phyloP scores from a whole-genome alignment of 2,113 vertebrate species.

The Mustela lutreola region DNA sequence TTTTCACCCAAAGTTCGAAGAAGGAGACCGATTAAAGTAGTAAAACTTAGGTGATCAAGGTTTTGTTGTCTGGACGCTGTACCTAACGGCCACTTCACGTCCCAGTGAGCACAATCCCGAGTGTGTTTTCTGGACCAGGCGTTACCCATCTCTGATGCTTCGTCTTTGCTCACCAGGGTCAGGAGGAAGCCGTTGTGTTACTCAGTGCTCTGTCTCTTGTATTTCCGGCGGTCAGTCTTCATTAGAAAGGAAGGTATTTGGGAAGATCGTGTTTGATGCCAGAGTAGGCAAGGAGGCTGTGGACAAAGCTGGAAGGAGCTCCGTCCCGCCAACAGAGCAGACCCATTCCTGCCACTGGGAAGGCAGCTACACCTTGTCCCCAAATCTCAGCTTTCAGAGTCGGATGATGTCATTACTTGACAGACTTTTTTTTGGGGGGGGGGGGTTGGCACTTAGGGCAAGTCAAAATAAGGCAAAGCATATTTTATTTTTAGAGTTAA shows the following conservation, averaged over 20 bases:
- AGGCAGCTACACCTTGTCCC: background rate
- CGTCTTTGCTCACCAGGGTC: background rate
- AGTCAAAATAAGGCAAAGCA: background rate
- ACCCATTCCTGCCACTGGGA: background rate
- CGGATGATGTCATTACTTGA: background rate
- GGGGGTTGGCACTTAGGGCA: background rate
- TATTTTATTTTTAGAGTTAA: background rate
- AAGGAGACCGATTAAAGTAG: background rate
- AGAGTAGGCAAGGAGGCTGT: background rate
- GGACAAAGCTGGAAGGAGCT: background rate
- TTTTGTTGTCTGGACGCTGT: background rate
- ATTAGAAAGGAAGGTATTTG: background rate
- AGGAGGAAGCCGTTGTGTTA: background rate
- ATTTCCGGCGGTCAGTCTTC: background rate
- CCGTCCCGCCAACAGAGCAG: background rate
- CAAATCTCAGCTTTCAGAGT: background rate
- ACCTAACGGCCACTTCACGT: background rate
- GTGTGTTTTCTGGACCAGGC: background rate
- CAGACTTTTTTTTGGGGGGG: background rate
- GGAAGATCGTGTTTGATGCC: background rate
- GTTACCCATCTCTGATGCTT: background rate
- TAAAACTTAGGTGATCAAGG: background rate
- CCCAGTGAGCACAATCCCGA: background rate
- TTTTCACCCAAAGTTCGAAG: conserved; percentile 7
- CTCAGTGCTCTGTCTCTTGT: background rate